These are phyloP conservation scores for Tetragonisca angustula DNA, from an alignment of 2,888 invertebrate genomes.

Conservation along the genomic window DNA sequence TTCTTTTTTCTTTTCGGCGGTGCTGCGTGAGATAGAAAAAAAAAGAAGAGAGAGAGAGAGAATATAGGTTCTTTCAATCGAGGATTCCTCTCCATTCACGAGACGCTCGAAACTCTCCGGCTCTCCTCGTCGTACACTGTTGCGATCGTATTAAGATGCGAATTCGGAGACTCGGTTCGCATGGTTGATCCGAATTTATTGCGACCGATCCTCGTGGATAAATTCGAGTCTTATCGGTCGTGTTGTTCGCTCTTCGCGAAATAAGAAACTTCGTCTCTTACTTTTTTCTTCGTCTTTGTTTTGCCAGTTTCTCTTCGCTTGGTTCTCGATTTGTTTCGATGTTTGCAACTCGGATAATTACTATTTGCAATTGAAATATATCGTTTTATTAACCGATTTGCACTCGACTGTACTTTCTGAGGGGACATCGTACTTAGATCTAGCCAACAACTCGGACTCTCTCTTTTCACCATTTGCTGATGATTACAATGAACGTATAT, in stretches of 20 bases:
- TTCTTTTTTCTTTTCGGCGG: neutral
- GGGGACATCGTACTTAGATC: no score
- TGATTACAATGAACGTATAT: no score
- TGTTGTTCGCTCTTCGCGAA: neutral
- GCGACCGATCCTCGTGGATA: constrained; percentile 59
- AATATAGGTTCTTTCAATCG: constrained; percentile 59
- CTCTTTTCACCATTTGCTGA: no score
- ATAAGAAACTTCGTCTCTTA: neutral
- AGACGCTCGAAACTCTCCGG: constrained; percentile 14
- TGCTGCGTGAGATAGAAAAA: neutral
- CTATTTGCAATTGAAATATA: no score
- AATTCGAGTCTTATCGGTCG: constrained; percentile 54
- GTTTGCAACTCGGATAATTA: neutral
- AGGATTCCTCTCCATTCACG: constrained; percentile 62
- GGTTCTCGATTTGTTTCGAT: neutral
- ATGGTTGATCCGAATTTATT: constrained; percentile 65
- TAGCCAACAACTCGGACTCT: no score
- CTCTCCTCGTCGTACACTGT: constrained; percentile 46
- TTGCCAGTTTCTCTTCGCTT: no score
- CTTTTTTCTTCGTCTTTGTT: constrained; percentile 1
- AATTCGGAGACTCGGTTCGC: constrained; percentile 32
- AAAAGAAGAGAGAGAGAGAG: constrained; percentile 9
- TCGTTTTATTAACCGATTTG: no score
- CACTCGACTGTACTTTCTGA: no score
- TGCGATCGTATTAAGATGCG: constrained; percentile 65